Evolutionary conservation across 1,140 invertebrate genomes (phyloP), one percentile per base, ranked within the genome.

Genomic region (Achroia grisella): DNA sequence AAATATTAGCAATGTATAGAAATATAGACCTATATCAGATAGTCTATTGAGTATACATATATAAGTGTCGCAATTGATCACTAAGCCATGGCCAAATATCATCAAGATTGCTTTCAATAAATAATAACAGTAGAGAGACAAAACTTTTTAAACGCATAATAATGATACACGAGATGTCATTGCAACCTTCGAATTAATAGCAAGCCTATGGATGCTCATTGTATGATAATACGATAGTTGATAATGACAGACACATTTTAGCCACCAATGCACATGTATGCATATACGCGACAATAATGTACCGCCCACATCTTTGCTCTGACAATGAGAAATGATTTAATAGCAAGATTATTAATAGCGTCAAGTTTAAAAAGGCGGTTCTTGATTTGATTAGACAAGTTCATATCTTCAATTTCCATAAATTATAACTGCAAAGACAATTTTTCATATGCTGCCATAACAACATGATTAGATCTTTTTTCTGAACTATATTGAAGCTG

Each of bases 91-190:
- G 62, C 48, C 64, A 57, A 74, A 72, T 72, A 45, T 53, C 69
- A 76, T 76, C 71, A 67, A 67, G 72, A 79, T 74, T 54, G 56
- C 57, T 62, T 69, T 68, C 67, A 65, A 61, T 71, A 62, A 51
- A 63, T 61, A 56, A 67, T 71, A 63, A 65, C 14, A 72, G 69
- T 56, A 37, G n/a, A 66, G 49, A 62, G 47, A 54, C 37, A 57
- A 44, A 56, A 47, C 48, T 59, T 56, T 64, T 73, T 61, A 62
- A 67, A 60, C 57, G 48, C 46, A 64, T 64, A 55, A 65, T 6
- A 56, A 43, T 14, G 48, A 13, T 39, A 61, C 52, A 52, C 48
- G 45, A 43, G 55, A 67, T 50, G 56, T 56, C 44, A 36, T 30
- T 56, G 45, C 36, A 53, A 58, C 66, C 66, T 71, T 70, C 56